Base-by-base conservation (phyloP, 2,797 vertebrate genomes). In the Nannoperca obscura region DNA sequence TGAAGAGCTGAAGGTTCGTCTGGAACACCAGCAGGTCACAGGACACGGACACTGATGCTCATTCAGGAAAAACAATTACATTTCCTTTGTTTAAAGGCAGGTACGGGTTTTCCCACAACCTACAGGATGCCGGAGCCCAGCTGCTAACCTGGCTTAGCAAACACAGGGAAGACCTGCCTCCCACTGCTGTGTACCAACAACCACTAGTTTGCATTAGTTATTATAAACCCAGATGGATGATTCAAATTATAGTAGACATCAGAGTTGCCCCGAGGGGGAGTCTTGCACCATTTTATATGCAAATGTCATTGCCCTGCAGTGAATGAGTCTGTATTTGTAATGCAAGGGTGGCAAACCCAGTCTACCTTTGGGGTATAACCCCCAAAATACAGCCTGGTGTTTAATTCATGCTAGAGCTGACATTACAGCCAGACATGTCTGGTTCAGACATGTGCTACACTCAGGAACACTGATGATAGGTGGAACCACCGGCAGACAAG, bases 381-480 rank as follows among this genome's bases (percentile, higher is more conserved):
- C 46, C 3, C 7, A 69, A 86, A 78, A 80, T 15, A 70, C 40
- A 78, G 32, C 2, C 34, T 71, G 20, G 32, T 78, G 55, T 78
- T 88, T 74, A 70, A 82, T 77, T 85, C 22, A 71, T 64, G 14
- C n/a, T 34, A 30, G 1, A 69, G 36, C 73, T 53, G 63, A 62
- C 10, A 3, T 22, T 46, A 34, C 59, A 78, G 71, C 55, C 64
- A 74, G 71, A 76, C 32, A 78, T 63, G 20, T 78, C 62, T 14
- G 47, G 20, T 72, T 57, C 36, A 76, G 44, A 82, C 61, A 57
- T 53, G 68, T 17, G 42, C 61, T 30, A 65, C 53, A 53, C 58
- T 65, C 42, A 54, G 86, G 62, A 84, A 78, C 72, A 74, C 53
- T 64, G 63, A 78, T n/a, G 65, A 82, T 84, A 86, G 81, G 80